Evolutionary conservation across 2,113 vertebrate species (phyloP).

Genomic region (Melanostigma gelatinosum): DNA sequence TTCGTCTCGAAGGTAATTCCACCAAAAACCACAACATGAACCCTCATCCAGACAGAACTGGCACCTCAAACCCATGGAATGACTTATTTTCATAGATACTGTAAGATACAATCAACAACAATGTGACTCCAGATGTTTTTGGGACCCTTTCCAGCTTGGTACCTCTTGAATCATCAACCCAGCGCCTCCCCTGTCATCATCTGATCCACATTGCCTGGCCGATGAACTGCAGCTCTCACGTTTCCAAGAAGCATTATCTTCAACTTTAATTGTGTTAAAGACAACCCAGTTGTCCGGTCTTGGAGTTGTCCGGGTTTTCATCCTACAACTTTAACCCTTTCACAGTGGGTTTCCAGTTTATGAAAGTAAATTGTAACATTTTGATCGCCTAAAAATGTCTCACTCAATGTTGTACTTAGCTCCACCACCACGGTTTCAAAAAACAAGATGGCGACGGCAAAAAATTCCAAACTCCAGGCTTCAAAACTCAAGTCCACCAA

Average conservation of each 20-base stretch:
- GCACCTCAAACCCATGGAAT: background rate
- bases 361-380: too few species aligned
- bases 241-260: constrained; percentile 59
- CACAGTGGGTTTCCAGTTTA: too few species aligned
- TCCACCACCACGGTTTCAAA: too few species aligned
- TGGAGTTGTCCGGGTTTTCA: too few species aligned
- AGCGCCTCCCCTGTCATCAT: constrained; percentile 46
- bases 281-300: too few species aligned
- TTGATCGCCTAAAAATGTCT: too few species aligned
- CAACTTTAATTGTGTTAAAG: too few species aligned
- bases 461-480: too few species aligned
- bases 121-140: constrained; percentile 43
- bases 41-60: constrained; percentile 1
- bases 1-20: constrained; percentile 44
- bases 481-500: too few species aligned
- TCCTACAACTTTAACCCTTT: too few species aligned
- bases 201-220: constrained; percentile 30
- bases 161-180: constrained; percentile 48
- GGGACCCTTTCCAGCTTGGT: constrained; percentile 23
- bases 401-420: too few species aligned
- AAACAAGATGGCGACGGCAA: too few species aligned
- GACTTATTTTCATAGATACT: constrained; percentile 27
- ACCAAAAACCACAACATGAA: constrained; percentile 38
- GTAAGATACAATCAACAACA: constrained; percentile 31
- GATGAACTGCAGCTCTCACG: constrained; percentile 27